Conservation (phyloP, 2,888 invertebrate genomes). For the Antheraea assamensis region DNA sequence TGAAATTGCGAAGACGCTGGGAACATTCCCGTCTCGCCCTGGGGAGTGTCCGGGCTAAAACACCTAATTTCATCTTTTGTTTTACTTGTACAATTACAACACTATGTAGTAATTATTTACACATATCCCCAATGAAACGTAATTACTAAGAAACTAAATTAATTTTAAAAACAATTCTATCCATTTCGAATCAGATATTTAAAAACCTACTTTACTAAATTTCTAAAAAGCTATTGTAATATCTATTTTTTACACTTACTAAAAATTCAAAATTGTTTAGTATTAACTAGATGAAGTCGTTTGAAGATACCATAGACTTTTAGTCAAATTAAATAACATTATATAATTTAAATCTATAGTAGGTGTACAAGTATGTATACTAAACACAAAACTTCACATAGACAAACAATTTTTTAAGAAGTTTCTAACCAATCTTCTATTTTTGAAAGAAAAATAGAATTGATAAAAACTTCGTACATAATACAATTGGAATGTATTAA, state of each 20-base stretch:
- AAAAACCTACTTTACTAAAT: neutral
- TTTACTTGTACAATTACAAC: conserved; percentile 32
- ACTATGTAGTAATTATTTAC: conserved; percentile 15
- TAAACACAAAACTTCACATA: neutral
- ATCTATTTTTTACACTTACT: neutral
- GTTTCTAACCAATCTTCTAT: neutral
- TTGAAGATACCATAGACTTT: neutral
- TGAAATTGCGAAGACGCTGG: conserved; percentile 75
- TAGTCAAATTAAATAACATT: neutral
- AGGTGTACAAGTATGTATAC: too few relatives aligned
- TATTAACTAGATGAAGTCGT: too few relatives aligned
- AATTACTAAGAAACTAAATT: neutral
- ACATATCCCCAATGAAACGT: conserved; percentile 34
- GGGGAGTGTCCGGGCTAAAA: conserved; percentile 73
- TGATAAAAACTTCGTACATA: neutral
- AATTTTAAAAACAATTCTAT: neutral
- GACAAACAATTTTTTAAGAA: neutral
- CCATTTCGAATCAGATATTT: too few relatives aligned
- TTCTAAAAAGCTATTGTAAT: neutral
- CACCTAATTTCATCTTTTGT: conserved; percentile 64
- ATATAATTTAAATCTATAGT: too few relatives aligned
- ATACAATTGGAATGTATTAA: neutral
- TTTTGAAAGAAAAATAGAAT: neutral
- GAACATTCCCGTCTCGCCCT: conserved; percentile 57
- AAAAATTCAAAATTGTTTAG: neutral